Evolutionary conservation across 2,888 invertebrate genomes (phyloP).

Genomic region (Ceriagrion tenellum): DNA sequence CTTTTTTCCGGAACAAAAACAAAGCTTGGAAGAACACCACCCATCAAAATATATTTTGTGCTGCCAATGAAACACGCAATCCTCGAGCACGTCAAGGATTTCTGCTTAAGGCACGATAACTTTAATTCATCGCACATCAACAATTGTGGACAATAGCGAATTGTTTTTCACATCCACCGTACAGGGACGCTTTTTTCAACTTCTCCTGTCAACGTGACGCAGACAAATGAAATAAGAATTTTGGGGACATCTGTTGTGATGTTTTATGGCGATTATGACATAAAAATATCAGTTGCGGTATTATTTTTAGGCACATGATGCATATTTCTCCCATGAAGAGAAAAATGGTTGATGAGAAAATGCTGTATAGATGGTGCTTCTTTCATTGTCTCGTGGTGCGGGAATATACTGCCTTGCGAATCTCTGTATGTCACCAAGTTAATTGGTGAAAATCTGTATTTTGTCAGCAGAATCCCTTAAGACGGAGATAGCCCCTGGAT

Average conservation of each 20-base stretch:
- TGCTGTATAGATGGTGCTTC: neutral
- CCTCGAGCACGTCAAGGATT: neutral
- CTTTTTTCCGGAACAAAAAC: slow-evolving; percentile 12
- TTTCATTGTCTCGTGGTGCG: neutral
- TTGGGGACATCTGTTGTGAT: neutral
- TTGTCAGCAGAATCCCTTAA: too few species aligned
- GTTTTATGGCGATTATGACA: too few species aligned
- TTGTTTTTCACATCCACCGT: neutral
- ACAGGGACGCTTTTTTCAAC: neutral
- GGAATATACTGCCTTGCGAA: neutral
- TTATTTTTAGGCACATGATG: neutral
- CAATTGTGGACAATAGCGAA: neutral
- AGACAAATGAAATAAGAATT: slow-evolving; percentile 56
- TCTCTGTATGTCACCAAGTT: neutral
- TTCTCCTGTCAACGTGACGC: slow-evolving; percentile 57
- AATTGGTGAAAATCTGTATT: neutral
- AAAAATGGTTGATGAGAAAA: too few species aligned
- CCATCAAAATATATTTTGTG: neutral
- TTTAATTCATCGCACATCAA: neutral
- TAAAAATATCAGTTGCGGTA: neutral
- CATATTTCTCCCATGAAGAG: too few species aligned
- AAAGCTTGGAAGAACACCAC: neutral
- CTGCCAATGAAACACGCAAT: neutral
- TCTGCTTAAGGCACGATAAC: neutral
- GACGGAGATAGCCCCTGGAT: neutral